These are phyloP conservation scores for Gymnocheta viridis DNA, from an alignment of 2,888 invertebrate genomes.

Conservation along the genomic window DNA sequence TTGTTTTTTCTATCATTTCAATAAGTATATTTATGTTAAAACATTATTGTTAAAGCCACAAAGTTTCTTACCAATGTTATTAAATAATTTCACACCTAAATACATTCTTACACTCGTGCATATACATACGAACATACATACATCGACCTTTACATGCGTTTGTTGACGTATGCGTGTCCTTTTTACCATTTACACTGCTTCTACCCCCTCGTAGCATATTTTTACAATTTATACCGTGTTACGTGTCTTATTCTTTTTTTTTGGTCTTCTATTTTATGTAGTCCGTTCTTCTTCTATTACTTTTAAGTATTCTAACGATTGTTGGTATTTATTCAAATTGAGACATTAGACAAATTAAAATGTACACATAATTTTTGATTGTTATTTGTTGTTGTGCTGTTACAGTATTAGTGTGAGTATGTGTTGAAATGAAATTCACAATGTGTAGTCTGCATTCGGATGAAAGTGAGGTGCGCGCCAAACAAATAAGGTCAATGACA, in stretches of 20 bases:
- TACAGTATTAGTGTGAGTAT: slow-evolving; percentile 11
- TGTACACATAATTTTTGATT: slow-evolving; percentile 80
- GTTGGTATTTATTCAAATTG: slow-evolving; percentile 78
- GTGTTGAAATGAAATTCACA: slow-evolving; percentile 58
- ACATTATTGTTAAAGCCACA: slow-evolving; percentile 16
- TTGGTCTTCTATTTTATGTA: slow-evolving; percentile 54
- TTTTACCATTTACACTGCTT: slow-evolving; percentile 9
- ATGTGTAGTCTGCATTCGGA: slow-evolving; percentile 1
- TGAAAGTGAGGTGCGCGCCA: not conserved
- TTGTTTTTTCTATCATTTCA: not conserved
- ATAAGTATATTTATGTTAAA: not conserved
- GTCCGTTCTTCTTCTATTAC: slow-evolving; percentile 46
- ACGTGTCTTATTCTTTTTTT: slow-evolving; percentile 70
- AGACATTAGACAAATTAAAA: slow-evolving; percentile 81
- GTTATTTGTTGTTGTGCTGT: slow-evolving; percentile 72
- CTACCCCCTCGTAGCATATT: not conserved
- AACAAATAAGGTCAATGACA: not conserved
- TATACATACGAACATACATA: not conserved
- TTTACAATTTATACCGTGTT: slow-evolving; percentile 38
- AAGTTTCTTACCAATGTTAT: slow-evolving; percentile 35
- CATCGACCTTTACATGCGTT: not conserved
- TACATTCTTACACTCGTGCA: not conserved
- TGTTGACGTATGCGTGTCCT: slow-evolving; percentile 46
- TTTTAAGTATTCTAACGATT: slow-evolving; percentile 44
- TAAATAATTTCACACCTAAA: slow-evolving; percentile 44